Conservation (phyloP, 2,888 invertebrate species). For the Pseudococcus viburni region DNA sequence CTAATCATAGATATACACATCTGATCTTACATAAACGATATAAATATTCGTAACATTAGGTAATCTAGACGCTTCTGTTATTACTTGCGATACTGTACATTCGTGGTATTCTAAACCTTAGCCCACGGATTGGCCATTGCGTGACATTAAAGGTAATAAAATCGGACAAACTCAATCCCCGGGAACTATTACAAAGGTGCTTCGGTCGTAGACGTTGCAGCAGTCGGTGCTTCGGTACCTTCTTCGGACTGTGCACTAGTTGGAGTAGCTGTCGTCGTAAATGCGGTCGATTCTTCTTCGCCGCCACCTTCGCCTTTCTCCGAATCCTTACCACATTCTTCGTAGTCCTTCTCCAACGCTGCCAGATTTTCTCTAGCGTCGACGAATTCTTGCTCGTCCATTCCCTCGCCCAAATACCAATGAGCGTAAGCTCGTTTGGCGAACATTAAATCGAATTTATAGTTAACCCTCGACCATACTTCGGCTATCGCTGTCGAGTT, state of each 20-base stretch:
- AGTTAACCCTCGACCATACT: constrained; percentile 75
- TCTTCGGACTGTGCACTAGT: neutral
- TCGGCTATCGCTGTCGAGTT: constrained; percentile 59
- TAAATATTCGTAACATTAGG: constrained; percentile 9
- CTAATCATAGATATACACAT: neutral
- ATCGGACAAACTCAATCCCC: constrained; percentile 8
- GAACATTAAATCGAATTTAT: constrained; percentile 72
- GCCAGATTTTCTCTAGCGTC: constrained; percentile 67
- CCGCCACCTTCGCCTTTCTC: neutral
- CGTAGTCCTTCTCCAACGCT: constrained; percentile 50
- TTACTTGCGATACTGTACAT: neutral
- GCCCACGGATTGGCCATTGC: neutral
- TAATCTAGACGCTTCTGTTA: neutral
- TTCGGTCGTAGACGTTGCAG: neutral
- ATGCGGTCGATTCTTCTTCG: constrained; percentile 19
- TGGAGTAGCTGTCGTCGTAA: constrained; percentile 31
- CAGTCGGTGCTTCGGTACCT: neutral
- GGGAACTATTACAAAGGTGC: neutral
- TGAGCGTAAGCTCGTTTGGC: constrained; percentile 70
- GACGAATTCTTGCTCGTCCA: constrained; percentile 67
- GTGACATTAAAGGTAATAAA: neutral
- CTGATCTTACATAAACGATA: neutral
- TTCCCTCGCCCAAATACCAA: constrained; percentile 67
- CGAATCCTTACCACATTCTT: constrained; percentile 55
- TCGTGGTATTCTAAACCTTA: neutral